Evolutionary conservation across 2,797 vertebrate genomes (phyloP).

Genomic region (Thripadectes ignobilis): DNA sequence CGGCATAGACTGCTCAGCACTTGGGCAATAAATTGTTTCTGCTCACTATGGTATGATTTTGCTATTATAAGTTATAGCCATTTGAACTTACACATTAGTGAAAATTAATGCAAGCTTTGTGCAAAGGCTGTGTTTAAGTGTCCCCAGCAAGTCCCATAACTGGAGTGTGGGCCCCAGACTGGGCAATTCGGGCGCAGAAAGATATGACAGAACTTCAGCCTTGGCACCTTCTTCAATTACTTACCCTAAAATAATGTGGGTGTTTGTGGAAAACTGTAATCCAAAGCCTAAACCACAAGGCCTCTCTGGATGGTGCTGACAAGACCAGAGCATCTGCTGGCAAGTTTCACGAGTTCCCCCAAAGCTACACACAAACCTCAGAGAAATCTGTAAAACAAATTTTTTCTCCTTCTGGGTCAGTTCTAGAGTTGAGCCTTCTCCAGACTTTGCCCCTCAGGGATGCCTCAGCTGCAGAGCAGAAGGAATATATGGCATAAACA

Average conservation of each 20-base stretch:
- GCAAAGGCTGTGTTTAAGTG: not conserved
- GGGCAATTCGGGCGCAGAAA: not conserved
- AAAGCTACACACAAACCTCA: constrained; percentile 50
- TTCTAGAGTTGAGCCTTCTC: not conserved
- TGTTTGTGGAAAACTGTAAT: constrained; percentile 22
- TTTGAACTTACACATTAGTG: not conserved
- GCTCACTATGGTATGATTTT: not conserved
- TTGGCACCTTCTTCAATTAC: not conserved
- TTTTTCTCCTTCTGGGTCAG: constrained; percentile 14
- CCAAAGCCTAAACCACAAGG: constrained; percentile 35
- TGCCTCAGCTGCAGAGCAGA: not conserved
- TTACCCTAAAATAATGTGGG: constrained; percentile 8
- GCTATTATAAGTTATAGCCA: not conserved
- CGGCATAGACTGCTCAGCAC: not conserved
- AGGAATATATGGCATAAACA: not conserved
- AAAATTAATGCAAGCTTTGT: not conserved
- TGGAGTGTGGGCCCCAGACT: not conserved
- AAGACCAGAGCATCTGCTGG: constrained; percentile 31
- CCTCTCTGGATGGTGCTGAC: constrained; percentile 10
- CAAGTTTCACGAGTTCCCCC: not conserved
- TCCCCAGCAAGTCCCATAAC: not conserved
- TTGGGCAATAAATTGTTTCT: not conserved
- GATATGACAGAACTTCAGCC: not conserved
- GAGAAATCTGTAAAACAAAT: constrained; percentile 28
- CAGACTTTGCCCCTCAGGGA: not conserved